Conservation (phyloP, 2,888 invertebrate species). For the Spatulosminthurus flaviceps region DNA sequence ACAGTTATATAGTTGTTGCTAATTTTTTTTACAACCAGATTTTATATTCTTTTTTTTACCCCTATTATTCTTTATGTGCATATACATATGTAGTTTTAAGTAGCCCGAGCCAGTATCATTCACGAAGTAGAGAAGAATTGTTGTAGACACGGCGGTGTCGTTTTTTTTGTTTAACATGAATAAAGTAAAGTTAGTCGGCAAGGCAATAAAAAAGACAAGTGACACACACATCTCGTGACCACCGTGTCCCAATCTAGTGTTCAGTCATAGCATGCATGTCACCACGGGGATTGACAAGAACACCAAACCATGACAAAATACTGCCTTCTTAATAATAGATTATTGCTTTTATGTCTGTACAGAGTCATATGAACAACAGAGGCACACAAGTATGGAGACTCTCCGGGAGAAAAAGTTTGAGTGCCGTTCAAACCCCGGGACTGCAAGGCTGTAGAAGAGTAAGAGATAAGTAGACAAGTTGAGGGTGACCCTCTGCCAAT, state of each 20-base stretch:
- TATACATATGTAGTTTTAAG: not conserved
- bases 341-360: constrained; percentile 48
- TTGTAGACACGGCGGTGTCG: not conserved
- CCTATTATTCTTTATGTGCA: not conserved
- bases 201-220: not conserved
- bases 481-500: too few species aligned
- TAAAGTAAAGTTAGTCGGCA: not conserved
- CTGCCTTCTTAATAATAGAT: constrained; percentile 59
- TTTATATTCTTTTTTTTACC: not conserved
- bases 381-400: not conserved
- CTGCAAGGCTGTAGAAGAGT: too few species aligned
- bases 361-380: constrained; percentile 19
- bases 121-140: not conserved
- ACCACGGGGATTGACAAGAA: constrained; percentile 56
- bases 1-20: constrained; percentile 7
- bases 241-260: constrained; percentile 56
- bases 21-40: not conserved
- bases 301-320: constrained; percentile 59
- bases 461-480: too few species aligned
- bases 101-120: not conserved
- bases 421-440: too few species aligned
- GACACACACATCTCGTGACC: constrained; percentile 59
- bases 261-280: constrained; percentile 50
- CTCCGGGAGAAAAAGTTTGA: too few species aligned
- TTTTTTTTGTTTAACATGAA: not conserved